Percentiles rank a stretch among this genome's conserved stretches.
Conservation (phyloP, 2,113 vertebrate species). For the Sphaerodactylus townsendi region DNA sequence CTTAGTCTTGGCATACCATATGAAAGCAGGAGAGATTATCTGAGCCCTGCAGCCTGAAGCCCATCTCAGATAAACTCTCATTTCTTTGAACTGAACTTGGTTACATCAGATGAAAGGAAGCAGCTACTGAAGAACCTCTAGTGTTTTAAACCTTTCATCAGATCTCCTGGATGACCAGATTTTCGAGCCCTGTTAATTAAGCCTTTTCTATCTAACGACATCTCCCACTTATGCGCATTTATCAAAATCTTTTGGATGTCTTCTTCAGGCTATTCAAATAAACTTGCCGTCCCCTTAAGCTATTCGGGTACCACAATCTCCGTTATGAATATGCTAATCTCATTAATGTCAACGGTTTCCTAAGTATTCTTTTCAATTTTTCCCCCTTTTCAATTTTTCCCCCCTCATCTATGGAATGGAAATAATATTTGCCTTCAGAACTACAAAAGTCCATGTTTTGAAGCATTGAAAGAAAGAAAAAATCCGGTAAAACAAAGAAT, state of each 20-base stretch:
- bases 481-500: background rate
- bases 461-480: background rate
- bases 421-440: conserved; percentile 27
- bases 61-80: too few relatives aligned
- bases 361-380: background rate
- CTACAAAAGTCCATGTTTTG: background rate
- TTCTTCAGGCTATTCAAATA: background rate
- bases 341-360: fast-evolving
- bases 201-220: background rate
- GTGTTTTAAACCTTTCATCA: background rate
- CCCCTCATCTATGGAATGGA: background rate
- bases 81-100: too few relatives aligned
- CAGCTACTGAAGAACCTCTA: background rate
- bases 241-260: background rate
- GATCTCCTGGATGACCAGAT: background rate
- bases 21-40: too few relatives aligned
- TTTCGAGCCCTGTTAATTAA: background rate
- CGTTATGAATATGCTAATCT: background rate
- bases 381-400: conserved; percentile 1
- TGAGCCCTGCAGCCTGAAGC: too few relatives aligned
- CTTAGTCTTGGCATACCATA: too few relatives aligned
- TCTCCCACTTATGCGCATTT: background rate
- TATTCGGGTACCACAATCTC: background rate
- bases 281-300: background rate
- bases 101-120: background rate